phyloP scores from a whole-genome alignment of 64 coral and sea anemone species.

The Hydrozoanthus tunicans region DNA sequence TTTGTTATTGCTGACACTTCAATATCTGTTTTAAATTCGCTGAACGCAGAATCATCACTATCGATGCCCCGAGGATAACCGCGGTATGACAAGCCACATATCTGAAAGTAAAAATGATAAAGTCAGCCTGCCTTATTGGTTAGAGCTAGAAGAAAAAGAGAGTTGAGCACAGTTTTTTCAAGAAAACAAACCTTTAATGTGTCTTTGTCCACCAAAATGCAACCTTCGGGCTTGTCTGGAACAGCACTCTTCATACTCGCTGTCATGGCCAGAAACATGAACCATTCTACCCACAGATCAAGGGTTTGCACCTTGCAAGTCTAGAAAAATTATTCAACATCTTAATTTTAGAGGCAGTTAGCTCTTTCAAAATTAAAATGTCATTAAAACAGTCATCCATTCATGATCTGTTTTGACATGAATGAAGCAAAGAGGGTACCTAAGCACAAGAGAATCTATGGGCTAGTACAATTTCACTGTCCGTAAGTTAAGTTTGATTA shows the following conservation, averaged over 20 bases:
- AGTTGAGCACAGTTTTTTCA: background rate
- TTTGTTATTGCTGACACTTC: conserved; percentile 22
- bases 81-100: conserved; percentile 27
- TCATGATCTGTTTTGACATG: no score
- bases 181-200: background rate
- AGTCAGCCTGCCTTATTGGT: no score
- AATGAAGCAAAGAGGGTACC: no score
- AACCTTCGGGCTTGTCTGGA: background rate
- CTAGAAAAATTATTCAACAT: no score
- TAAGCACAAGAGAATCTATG: no score
- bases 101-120: background rate
- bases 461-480: no score
- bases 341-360: no score
- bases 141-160: no score
- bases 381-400: no score
- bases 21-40: background rate
- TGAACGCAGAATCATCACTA: background rate
- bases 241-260: background rate
- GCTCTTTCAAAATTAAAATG: no score
- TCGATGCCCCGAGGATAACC: conserved; percentile 23
- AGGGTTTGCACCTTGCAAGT: background rate
- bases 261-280: conserved; percentile 21
- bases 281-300: conserved; percentile 8
- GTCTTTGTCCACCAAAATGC: background rate
- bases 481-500: no score